A percentile compares a stretch with the other conserved stretches of the same genome.
Evolutionary conservation across 2,888 invertebrate species (phyloP).

Genomic region (Tryphoninae sp.): DNA sequence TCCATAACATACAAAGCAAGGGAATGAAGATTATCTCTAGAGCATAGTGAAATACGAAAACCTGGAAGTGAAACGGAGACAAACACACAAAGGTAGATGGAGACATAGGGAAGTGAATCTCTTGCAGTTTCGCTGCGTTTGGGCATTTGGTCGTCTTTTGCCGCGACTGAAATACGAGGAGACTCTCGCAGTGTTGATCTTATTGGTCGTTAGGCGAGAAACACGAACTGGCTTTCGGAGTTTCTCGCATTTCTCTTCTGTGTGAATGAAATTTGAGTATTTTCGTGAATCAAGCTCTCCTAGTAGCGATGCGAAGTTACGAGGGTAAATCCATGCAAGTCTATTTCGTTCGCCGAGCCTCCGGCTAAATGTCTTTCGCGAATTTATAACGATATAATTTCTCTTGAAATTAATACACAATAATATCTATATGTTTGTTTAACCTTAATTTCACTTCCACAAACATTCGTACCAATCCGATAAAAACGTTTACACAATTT

Average conservation of each 20-base stretch:
- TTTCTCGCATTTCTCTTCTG: not conserved
- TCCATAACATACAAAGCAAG: not conserved
- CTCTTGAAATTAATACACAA: too few species aligned
- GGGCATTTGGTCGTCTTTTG: constrained; percentile 11
- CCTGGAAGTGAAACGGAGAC: not conserved
- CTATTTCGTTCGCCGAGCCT: not conserved
- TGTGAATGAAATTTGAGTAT: constrained; percentile 5
- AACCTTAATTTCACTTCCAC: too few species aligned
- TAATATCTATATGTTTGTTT: too few species aligned
- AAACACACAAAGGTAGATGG: constrained; percentile 2
- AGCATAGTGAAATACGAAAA: constrained; percentile 18
- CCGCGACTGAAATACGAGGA: constrained; percentile 8
- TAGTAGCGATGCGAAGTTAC: not conserved
- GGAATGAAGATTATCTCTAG: not conserved
- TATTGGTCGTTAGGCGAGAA: constrained; percentile 12
- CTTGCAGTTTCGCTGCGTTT: constrained; percentile 12
- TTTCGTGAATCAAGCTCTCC: not conserved
- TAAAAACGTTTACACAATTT: too few species aligned
- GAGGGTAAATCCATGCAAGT: not conserved
- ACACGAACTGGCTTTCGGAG: not conserved
- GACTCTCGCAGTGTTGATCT: constrained; percentile 9
- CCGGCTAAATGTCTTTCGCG: too few species aligned
- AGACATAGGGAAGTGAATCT: constrained; percentile 8
- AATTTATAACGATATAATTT: too few species aligned
- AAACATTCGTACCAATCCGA: too few species aligned